A percentile compares a stretch with the other conserved stretches of the same genome.
phyloP scores from a whole-genome alignment of 2,888 invertebrate genomes.

The Kuschelorhynchus macadamiae region DNA sequence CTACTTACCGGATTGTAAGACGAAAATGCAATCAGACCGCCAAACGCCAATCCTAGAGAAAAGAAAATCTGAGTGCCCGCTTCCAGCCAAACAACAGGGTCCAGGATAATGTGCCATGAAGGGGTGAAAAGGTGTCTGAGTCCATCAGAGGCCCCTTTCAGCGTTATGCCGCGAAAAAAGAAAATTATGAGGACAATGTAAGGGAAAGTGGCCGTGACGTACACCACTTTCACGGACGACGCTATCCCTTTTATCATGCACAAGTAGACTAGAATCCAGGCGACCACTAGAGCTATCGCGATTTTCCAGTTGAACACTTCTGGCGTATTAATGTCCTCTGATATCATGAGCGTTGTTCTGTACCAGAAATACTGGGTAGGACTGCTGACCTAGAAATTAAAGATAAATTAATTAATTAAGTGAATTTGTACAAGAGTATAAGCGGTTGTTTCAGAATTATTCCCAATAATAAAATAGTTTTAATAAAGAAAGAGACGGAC shows the following conservation, averaged over 20 bases:
- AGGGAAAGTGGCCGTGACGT: slow-evolving; percentile 96
- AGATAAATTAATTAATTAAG: slow-evolving; percentile 5
- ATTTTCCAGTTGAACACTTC: slow-evolving; percentile 94
- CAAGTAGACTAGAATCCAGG: slow-evolving; percentile 95
- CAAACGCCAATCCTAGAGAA: slow-evolving; percentile 94
- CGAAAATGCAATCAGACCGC: slow-evolving; percentile 95
- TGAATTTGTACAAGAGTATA: no score
- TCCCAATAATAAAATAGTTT: no score
- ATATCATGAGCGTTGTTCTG: slow-evolving; percentile 90
- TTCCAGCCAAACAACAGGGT: slow-evolving; percentile 97
- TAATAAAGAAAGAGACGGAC: no score
- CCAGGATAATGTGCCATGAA: slow-evolving; percentile 90
- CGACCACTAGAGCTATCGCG: slow-evolving; percentile 85
- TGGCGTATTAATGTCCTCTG: slow-evolving; percentile 88
- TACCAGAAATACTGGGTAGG: slow-evolving; percentile 98
- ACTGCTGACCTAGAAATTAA: slow-evolving; percentile 79
- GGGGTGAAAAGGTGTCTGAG: slow-evolving; percentile 92
- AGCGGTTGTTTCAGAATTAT: no score
- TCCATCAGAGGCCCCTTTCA: slow-evolving; percentile 83
- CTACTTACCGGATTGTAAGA: slow-evolving; percentile 90
- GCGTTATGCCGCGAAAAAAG: slow-evolving; percentile 93
- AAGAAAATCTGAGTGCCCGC: slow-evolving; percentile 99
- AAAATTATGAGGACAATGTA: slow-evolving; percentile 96
- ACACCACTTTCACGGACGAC: slow-evolving; percentile 96
- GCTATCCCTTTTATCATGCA: slow-evolving; percentile 99